phyloP scores from a whole-genome alignment of 1,140 invertebrate genomes.

The Samia ricini region DNA sequence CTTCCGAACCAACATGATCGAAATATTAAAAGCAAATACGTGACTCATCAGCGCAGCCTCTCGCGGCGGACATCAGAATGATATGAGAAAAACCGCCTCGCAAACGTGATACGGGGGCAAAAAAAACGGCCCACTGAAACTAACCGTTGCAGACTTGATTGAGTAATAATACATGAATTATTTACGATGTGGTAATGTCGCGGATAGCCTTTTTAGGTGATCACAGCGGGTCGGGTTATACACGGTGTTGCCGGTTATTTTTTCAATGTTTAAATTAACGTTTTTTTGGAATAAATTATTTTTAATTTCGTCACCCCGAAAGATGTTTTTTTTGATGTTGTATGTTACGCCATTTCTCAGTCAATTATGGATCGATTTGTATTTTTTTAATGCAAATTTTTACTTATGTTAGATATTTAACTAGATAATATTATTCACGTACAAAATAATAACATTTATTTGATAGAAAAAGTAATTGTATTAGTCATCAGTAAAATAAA shows the following conservation, averaged over 20 bases:
- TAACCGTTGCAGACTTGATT: conserved; percentile 60
- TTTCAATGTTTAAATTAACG: background rate
- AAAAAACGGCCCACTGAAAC: conserved; percentile 46
- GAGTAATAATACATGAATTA: conserved; percentile 71
- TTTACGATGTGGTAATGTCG: conserved; percentile 69
- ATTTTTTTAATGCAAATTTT: no score
- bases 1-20: background rate
- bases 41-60: background rate
- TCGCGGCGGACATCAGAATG: conserved; percentile 46
- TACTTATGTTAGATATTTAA: no score
- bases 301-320: no score
- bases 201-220: conserved; percentile 50
- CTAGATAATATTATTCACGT: no score
- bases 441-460: no score
- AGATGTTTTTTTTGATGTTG: no score
- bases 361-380: no score
- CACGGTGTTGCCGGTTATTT: background rate
- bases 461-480: no score
- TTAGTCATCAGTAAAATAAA: no score
- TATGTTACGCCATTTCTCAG: no score
- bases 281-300: background rate
- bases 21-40: background rate
- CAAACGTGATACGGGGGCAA: conserved; percentile 32
- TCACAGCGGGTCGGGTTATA: conserved; percentile 28
- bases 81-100: conserved; percentile 37